A percentile compares a stretch with the other conserved stretches of the same genome.
Conservation (phyloP, 1,140 invertebrate species). For the Teleogryllus occipitalis region DNA sequence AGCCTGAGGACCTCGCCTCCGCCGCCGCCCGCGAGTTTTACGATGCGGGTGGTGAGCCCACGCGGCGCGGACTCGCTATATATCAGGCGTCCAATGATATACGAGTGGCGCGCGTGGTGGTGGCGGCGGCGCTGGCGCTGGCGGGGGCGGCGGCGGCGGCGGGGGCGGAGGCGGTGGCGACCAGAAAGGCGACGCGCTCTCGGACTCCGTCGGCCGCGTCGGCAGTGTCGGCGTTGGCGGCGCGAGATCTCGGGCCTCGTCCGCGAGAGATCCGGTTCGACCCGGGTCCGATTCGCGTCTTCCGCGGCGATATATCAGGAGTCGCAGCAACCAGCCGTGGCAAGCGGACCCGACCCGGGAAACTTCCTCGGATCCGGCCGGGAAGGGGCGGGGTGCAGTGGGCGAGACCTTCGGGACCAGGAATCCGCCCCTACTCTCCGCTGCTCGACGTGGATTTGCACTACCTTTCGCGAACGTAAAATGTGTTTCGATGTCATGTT, state of each 20-base stretch:
- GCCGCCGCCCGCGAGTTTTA: not conserved
- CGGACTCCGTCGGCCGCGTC: not conserved
- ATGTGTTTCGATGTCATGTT: too few relatives aligned
- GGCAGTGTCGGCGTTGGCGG: not conserved
- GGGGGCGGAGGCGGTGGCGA: too few relatives aligned
- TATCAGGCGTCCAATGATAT: not conserved
- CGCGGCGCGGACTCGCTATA: conserved; percentile 2
- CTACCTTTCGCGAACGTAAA: too few relatives aligned
- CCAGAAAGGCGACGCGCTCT: not conserved
- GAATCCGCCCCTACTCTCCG: too few relatives aligned
- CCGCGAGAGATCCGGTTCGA: not conserved
- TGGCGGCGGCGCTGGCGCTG: too few relatives aligned
- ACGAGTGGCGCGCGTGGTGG: conserved; percentile 1
- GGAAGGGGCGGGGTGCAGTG: too few relatives aligned
- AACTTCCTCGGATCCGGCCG: too few relatives aligned
- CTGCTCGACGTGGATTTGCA: too few relatives aligned
- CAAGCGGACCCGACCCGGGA: too few relatives aligned
- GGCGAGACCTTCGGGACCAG: too few relatives aligned
- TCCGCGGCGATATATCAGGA: not conserved
- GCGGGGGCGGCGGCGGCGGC: too few relatives aligned
- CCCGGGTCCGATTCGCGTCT: not conserved
- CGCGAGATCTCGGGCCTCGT: not conserved
- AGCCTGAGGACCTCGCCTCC: not conserved
- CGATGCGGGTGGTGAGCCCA: not conserved
- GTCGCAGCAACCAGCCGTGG: too few relatives aligned